A percentile compares a stretch with the other conserved stretches of the same genome.
Evolutionary conservation across 2,113 vertebrate species (phyloP).

Genomic region (Rostratula benghalensis): DNA sequence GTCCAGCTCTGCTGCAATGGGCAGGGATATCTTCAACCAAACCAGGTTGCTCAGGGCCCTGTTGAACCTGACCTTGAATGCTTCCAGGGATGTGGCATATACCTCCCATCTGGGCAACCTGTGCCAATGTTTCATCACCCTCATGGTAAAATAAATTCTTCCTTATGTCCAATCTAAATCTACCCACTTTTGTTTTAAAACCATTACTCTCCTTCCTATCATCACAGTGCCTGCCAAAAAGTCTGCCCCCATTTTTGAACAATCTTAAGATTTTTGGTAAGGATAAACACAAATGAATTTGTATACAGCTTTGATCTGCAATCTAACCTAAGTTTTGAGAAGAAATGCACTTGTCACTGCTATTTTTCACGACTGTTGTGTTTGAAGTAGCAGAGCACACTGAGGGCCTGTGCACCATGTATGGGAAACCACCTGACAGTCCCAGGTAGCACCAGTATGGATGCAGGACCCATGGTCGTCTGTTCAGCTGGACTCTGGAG

Average conservation of each 20-base stretch:
- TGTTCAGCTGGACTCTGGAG: background rate
- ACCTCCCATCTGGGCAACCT: background rate
- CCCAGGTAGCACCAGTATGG: background rate
- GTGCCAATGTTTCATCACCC: background rate
- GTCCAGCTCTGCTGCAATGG: background rate
- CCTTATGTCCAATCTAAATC: background rate
- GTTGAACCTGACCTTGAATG: background rate
- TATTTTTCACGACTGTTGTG: background rate
- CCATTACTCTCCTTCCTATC: background rate
- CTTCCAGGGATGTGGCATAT: background rate
- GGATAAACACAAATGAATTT: background rate
- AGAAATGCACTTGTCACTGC: background rate
- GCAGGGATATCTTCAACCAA: background rate
- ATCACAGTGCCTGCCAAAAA: background rate
- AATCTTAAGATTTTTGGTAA: background rate
- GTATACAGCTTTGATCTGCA: background rate
- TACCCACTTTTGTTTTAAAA: background rate
- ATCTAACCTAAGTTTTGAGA: background rate
- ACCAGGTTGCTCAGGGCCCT: background rate
- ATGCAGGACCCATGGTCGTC: background rate
- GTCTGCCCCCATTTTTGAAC: background rate
- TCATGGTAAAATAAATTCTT: background rate
- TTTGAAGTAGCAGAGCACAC: background rate
- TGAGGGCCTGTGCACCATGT: fast-evolving
- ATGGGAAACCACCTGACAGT: background rate